Evolutionary conservation across 2,888 invertebrate genomes (phyloP), one percentile per base, ranked within the genome.

Genomic region (Cartodere bifasciata): DNA sequence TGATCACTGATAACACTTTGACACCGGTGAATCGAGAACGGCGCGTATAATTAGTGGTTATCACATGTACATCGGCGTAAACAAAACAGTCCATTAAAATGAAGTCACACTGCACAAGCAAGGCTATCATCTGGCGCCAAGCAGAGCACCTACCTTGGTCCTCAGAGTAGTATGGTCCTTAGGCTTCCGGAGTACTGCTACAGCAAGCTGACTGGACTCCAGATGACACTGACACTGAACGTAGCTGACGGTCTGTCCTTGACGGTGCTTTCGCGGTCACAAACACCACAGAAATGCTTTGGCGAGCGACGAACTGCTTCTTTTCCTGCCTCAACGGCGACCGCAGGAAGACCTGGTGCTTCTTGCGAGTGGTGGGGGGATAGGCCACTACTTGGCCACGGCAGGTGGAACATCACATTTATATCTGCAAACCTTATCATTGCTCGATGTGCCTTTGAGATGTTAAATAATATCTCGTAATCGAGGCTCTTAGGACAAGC

Each of bases 221-320:
- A 31, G 22, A 25, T 48, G 52, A 53, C 55, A 55, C 55, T 54
- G 53, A 53, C 54, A 52, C 54, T 50, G 47, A 35, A 38, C 37
- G 31, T 35, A 29, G 32, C 31, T 41, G 37, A 38, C 39, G 33
- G 34, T 34, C 35, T 53, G 49, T 49, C 49, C 48, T 51, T 51
- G 46, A 39, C 47, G 45, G 43, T 52, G 54, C 53, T 52, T 58
- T 57, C 58, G 53, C 58, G 57, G 56, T 55, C 56, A 57, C 56
- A 50, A 55, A 52, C 55, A 56, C 57, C 51, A 58, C 56, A 55
- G 56, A 57, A 58, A 57, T 58, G 58, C 56, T 55, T 55, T 52
- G 52, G 48, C 55, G 54, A 55, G 44, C 56, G 53, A 52, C 53
- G 56, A 54, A 55, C 57, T 53, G 55, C 56, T 53, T 55, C 58